Evolutionary conservation across 2,888 invertebrate genomes (phyloP), one percentile per base, ranked within the genome.

Genomic region (Bhutanitis thaidina): DNA sequence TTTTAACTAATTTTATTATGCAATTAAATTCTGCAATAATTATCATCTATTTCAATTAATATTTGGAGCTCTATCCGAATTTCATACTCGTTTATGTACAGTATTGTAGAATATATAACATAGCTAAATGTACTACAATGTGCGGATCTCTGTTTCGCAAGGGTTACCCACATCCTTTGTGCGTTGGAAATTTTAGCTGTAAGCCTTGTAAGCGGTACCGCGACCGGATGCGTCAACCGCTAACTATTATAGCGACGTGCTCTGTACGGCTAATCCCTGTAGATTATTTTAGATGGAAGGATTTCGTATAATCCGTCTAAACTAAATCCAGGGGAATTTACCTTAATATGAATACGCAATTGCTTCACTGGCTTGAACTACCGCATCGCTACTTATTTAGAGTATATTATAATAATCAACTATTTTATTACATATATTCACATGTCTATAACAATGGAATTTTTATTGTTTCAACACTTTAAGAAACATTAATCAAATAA

Each of bases 161-260:
- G 55, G 54, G 55, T 51, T 52, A 53, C 53, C 59, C 61, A 59
- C 61, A 58, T 61, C 62, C 60, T 60, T 58, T 62, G 58, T 60
- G 56, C 54, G 54, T 56, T 49, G 38, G 52, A 58, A 57, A 57
- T 60, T 61, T 53, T 54, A 54, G 57, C 38, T 55, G 45, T 54
- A 47, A 58, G 54, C 48, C 53, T 54, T 54, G 58, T 54, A 50
- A 57, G 45, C 52, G 53, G 49, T 52, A 49, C 43, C 51, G 55
- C 50, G 57, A 57, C 58, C 56, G 61, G 60, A 63, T 60, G 54
- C 55, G 51, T 50, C 54, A 59, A 58, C 59, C 54, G 51, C 57
- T 53, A 56, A 60, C 58, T 57, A 60, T 59, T 56, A 56, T 49
- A 52, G 32, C 53, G 48, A 49, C 43, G 52, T 51, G 38, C 47